A percentile compares a stretch with the other conserved stretches of the same genome.
These are phyloP conservation scores for Plagiodera versicolora DNA, from an alignment of 2,888 invertebrate genomes.

Conservation along the genomic window DNA sequence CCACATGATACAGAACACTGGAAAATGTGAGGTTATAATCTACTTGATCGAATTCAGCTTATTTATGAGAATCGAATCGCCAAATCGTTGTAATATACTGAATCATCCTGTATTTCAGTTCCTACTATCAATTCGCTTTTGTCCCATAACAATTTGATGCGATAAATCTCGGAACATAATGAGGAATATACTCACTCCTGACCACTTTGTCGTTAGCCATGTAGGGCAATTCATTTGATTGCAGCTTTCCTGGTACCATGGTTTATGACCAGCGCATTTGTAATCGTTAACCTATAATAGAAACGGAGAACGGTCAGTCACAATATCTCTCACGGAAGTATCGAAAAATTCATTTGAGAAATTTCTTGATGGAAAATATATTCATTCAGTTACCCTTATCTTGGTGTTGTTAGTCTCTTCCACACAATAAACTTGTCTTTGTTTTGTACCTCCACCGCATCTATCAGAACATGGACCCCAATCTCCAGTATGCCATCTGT, in stretches of 20 bases:
- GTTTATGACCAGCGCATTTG: constrained; percentile 77
- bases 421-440: constrained; percentile 82
- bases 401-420: constrained; percentile 80
- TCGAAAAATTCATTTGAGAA: too few relatives aligned
- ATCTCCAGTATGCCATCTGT: constrained; percentile 85
- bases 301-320: constrained; percentile 10
- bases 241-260: constrained; percentile 79
- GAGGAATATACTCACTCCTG: constrained; percentile 70
- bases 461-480: constrained; percentile 87
- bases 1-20: constrained; percentile 95
- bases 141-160: background rate
- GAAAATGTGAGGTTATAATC: too few relatives aligned
- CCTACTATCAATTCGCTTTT: constrained; percentile 1
- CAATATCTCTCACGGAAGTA: too few relatives aligned
- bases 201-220: constrained; percentile 89
- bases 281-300: constrained; percentile 70
- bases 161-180: constrained; percentile 13
- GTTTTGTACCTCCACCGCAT: constrained; percentile 84
- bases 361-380: background rate
- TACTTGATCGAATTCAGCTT: too few relatives aligned
- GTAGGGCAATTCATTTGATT: constrained; percentile 83
- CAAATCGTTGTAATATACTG: background rate
- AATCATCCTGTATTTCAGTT: too few relatives aligned
- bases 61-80: too few relatives aligned
- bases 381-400: constrained; percentile 62